A percentile compares a stretch with the other conserved stretches of the same genome.
phyloP scores from a whole-genome alignment of 2,113 vertebrate species.

The Boleophthalmus pectinirostris region DNA sequence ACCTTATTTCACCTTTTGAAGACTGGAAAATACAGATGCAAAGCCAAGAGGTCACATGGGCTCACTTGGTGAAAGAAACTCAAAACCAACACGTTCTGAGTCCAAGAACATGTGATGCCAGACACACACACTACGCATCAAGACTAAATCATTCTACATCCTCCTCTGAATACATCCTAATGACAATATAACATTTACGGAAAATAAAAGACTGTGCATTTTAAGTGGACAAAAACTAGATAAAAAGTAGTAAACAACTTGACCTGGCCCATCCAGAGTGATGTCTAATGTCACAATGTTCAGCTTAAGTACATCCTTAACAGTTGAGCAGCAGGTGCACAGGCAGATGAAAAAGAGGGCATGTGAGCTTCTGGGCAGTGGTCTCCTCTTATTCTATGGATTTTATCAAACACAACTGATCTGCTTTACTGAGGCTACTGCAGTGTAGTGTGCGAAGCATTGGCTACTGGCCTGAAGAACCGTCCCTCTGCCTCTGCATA shows the following conservation, averaged over 20 bases:
- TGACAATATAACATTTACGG: not conserved
- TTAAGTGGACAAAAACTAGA: not conserved
- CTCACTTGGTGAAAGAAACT: constrained; percentile 76
- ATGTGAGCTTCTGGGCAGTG: not conserved
- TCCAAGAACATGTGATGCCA: constrained; percentile 77
- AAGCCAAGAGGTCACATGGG: constrained; percentile 69
- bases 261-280: constrained; percentile 7
- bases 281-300: not conserved
- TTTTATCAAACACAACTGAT: not conserved
- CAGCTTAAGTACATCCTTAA: constrained; percentile 19
- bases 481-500: too few species aligned
- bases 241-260: constrained; percentile 16
- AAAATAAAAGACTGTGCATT: not conserved
- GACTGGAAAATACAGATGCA: constrained; percentile 54
- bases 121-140: constrained; percentile 41
- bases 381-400: constrained; percentile 2
- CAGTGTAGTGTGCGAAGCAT: constrained; percentile 21
- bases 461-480: not conserved
- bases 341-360: constrained; percentile 13
- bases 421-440: constrained; percentile 26
- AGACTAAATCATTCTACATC: constrained; percentile 22
- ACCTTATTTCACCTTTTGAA: constrained; percentile 70
- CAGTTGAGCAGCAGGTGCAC: constrained; percentile 27
- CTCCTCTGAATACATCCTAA: constrained; percentile 12
- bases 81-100: constrained; percentile 76